Percentiles rank a stretch among this genome's conserved stretches.
Evolutionary conservation across 1,140 invertebrate species (phyloP).

Genomic region (Mizuhopecten yessoensis): DNA sequence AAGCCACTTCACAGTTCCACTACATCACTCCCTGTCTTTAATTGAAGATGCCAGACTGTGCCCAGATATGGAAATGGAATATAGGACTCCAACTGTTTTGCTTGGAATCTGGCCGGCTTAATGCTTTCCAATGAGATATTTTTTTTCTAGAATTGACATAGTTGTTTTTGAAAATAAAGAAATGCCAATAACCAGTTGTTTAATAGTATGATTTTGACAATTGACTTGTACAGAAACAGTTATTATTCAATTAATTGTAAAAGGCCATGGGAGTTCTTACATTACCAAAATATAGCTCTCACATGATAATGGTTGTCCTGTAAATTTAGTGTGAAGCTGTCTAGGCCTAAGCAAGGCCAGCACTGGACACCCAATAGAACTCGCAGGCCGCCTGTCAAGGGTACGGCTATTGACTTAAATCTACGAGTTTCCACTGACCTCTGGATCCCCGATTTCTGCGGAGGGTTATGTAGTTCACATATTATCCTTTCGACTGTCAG

Average conservation of each 20-base stretch:
- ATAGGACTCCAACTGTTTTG: neutral
- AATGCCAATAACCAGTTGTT: no score
- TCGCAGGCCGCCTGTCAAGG: neutral
- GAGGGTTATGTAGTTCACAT: conserved; percentile 32
- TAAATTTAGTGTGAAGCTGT: neutral
- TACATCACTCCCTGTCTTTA: neutral
- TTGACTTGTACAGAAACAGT: no score
- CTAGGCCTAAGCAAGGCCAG: neutral
- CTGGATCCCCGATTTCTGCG: neutral
- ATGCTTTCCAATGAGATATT: neutral
- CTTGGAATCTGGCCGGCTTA: neutral
- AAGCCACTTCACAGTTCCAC: conserved; percentile 3
- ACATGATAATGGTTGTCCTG: no score
- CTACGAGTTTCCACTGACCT: neutral
- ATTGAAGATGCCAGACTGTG: conserved; percentile 31
- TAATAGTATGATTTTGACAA: no score
- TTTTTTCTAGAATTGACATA: neutral
- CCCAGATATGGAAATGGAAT: conserved; percentile 25
- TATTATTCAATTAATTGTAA: no score
- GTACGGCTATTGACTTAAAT: neutral
- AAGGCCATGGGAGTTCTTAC: no score
- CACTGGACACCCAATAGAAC: neutral
- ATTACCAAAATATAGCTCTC: no score
- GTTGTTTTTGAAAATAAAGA: neutral
- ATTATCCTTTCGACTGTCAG: neutral